Evolutionary conservation across 2,113 vertebrate genomes (phyloP).

Genomic region (zebrafish (Danio rerio)): DNA sequence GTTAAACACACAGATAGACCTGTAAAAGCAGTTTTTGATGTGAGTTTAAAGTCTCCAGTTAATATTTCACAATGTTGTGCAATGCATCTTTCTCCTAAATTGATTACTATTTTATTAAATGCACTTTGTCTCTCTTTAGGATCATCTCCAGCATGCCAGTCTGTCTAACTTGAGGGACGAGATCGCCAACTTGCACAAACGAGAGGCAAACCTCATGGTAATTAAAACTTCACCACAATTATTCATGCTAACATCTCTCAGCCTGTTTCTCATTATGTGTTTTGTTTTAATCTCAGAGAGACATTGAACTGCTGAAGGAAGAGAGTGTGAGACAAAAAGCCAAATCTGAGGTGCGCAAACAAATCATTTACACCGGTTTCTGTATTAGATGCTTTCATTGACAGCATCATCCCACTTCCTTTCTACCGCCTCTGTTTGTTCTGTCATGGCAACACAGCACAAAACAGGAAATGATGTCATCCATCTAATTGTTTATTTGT

Average conservation of each 20-base stretch:
- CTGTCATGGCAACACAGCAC: conserved; percentile 14
- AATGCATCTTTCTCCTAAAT: conserved; percentile 1
- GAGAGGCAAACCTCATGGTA: not conserved
- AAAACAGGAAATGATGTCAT: conserved; percentile 43
- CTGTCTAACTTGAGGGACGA: not conserved
- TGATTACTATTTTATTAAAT: not conserved
- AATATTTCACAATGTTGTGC: not conserved
- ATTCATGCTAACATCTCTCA: not conserved
- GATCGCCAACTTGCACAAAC: not conserved
- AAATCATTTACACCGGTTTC: not conserved
- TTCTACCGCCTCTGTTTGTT: conserved; percentile 7
- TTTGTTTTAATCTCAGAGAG: conserved; percentile 31
- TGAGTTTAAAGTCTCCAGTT: not conserved
- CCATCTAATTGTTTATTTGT: conserved; percentile 14
- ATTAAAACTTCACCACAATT: not conserved
- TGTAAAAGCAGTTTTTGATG: not conserved
- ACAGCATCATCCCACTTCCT: not conserved
- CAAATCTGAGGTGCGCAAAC: conserved; percentile 43
- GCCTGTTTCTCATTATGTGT: too few relatives aligned
- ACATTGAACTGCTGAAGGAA: conserved; percentile 46
- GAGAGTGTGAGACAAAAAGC: conserved; percentile 40
- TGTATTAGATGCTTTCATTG: not conserved
- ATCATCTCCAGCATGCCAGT: not conserved
- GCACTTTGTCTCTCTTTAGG: not conserved
- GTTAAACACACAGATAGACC: not conserved